Evolutionary conservation across 2,888 invertebrate species (phyloP), one percentile per base, ranked within the genome.

Genomic region (Drosophila basisetae): DNA sequence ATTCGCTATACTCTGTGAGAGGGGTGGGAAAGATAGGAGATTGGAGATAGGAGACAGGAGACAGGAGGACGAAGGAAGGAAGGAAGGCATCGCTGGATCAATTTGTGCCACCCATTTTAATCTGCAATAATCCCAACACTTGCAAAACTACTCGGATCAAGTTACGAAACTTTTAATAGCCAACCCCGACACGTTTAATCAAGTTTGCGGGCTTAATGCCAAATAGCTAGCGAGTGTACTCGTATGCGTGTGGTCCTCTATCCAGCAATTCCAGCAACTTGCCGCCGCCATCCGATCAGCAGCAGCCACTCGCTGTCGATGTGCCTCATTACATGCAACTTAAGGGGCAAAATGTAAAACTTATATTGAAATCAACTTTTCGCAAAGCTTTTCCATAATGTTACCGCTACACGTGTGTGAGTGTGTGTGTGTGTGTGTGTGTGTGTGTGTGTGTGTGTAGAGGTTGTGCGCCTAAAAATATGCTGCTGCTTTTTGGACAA

Each of bases 351-450:
- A 84, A 82, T 84, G 75, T 75, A 59, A 82, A 82, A 82, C 81
- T 82, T 78, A 84, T 84, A 82, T 81, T 81, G 82, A 84, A 81
- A 82, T 81, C 81, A 84, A 82, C 75, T 81, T 81, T 84, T 82
- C 71, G 82, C 68, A 84, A 78, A 72, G 84, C 82, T 63, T 64
- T 62, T 54, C 59, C 59, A 79, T 61, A 75, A 74, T 67, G 70
- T 61, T 66, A 54, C 52, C 54, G 49, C 65, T 62, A 50, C 50
- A 56, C 56, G 55, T 22, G 61, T 39, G 41, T n/a, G n/a, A 10
- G 11, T 18, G 9, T 22, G 47, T 50, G 43, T 43, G 25, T 39
- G 28, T 31, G 55, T 33, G 60, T 39, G 49, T 22, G 62, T 52
- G 54, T 65, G 66, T 41, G 31, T 31, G 31, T 30, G 64, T 33